Evolutionary conservation across 2,888 invertebrate genomes (phyloP).

Genomic region (Hoplodrina ambigua): DNA sequence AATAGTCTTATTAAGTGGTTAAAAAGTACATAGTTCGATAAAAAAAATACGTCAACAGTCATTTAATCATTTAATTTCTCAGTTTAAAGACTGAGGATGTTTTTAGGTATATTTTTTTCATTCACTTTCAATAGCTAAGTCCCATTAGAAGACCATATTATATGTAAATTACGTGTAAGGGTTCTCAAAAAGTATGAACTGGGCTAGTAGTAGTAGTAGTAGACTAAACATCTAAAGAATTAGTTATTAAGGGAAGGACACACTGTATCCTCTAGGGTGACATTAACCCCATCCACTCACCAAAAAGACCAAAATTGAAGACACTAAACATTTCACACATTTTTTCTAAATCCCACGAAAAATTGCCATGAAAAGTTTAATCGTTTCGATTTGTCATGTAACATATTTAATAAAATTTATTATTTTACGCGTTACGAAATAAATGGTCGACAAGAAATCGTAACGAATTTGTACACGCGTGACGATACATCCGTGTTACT

Average conservation of each 20-base stretch:
- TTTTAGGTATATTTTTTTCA: too few species aligned
- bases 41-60: too few species aligned
- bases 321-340: not conserved
- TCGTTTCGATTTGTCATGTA: conserved; percentile 52
- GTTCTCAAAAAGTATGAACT: too few species aligned
- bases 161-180: too few species aligned
- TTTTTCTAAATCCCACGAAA: not conserved
- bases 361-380: conserved; percentile 41
- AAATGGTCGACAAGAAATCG: conserved; percentile 74
- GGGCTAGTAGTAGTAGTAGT: too few species aligned
- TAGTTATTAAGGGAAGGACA: not conserved
- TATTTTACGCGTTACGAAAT: conserved; percentile 70
- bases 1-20: too few species aligned
- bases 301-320: not conserved
- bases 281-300: not conserved
- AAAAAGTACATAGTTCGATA: too few species aligned
- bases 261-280: not conserved
- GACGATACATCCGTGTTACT: conserved; percentile 71
- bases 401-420: conserved; percentile 54
- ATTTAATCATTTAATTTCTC: too few species aligned
- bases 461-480: conserved; percentile 76
- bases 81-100: too few species aligned
- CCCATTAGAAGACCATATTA: too few species aligned
- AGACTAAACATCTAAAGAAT: not conserved
- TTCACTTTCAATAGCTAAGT: too few species aligned